phyloP scores from a whole-genome alignment of 2,888 invertebrate species.

The Fissipunctia ypsillon region DNA sequence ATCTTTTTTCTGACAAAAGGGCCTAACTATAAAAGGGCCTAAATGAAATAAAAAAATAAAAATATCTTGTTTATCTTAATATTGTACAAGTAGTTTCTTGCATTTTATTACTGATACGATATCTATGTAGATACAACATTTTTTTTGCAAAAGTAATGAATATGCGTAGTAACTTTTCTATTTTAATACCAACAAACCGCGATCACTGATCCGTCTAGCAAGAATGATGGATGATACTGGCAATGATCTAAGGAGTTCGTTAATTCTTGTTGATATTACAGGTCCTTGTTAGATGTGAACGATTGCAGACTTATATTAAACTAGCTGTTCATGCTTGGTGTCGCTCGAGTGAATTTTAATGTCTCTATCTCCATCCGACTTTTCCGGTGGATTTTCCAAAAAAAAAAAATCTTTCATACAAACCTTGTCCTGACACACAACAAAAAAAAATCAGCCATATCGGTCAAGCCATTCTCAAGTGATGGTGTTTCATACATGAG shows the following conservation, averaged over 20 bases:
- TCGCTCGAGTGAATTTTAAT: not conserved
- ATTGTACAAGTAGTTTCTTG: not conserved
- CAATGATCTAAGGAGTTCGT: not conserved
- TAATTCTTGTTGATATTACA: not conserved
- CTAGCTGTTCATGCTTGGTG: no score
- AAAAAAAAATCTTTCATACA: rapidly evolving
- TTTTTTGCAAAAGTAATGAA: not conserved
- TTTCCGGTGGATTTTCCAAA: no score
- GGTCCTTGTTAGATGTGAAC: not conserved
- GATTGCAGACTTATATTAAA: not conserved
- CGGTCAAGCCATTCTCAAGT: not conserved
- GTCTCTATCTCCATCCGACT: not conserved
- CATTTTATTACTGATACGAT: not conserved
- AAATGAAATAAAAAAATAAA: no score
- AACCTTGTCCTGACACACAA: not conserved
- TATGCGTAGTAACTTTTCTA: not conserved
- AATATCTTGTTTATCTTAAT: not conserved
- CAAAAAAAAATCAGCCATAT: not conserved
- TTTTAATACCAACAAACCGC: not conserved
- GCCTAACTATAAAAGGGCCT: not conserved
- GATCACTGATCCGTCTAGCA: not conserved
- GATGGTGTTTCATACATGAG: not conserved
- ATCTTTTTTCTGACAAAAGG: not conserved
- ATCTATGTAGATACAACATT: not conserved
- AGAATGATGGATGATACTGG: no score